A percentile compares a stretch with the other conserved stretches of the same genome.
Evolutionary conservation across 1,140 invertebrate species (phyloP).

Genomic region (Apis cerana): DNA sequence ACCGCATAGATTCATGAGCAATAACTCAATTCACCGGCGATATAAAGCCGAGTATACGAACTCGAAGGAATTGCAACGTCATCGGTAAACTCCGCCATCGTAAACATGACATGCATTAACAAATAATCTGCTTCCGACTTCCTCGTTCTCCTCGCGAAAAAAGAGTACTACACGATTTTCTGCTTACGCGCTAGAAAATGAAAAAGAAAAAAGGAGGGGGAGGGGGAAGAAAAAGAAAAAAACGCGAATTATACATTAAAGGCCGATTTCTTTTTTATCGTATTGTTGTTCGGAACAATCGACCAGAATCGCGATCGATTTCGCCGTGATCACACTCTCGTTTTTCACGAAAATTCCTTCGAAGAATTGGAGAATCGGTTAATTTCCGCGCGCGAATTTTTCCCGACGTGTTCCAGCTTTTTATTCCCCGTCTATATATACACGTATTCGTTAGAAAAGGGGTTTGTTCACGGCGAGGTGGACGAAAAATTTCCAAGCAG

Average conservation of each 20-base stretch:
- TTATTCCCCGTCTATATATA: background rate
- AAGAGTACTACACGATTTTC: background rate
- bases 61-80: background rate
- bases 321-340: background rate
- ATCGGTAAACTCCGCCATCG: background rate
- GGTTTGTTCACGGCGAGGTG: background rate
- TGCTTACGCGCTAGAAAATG: background rate
- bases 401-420: background rate
- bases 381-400: slow-evolving; percentile 4
- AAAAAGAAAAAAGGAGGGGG: background rate
- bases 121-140: background rate
- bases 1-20: background rate
- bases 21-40: background rate
- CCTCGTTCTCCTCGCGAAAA: background rate
- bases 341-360: background rate
- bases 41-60: background rate
- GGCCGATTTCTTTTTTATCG: background rate
- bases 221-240: background rate
- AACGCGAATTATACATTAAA: background rate
- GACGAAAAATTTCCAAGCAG: slow-evolving; percentile 30
- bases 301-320: background rate
- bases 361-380: background rate
- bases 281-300: background rate
- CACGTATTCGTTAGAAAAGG: background rate
- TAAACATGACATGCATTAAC: background rate